Conservation (phyloP, 2,797 vertebrate genomes). For the Phrynocephalus forsythii region DNA sequence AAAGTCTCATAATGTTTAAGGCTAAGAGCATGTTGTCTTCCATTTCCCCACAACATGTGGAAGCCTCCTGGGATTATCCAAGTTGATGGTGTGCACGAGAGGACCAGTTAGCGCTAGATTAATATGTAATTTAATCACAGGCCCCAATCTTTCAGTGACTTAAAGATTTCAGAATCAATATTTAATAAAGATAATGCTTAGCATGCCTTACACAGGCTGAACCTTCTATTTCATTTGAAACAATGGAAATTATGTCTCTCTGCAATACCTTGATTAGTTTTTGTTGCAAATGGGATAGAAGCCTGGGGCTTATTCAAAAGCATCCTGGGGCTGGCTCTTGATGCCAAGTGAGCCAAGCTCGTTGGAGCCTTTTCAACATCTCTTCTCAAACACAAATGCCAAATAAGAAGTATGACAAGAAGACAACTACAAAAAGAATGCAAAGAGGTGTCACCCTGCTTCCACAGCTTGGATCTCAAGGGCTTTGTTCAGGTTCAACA, state of each 20-base stretch:
- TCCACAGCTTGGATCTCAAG: background rate
- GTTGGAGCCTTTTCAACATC: background rate
- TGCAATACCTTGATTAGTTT: constrained; percentile 23
- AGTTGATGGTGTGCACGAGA: constrained; percentile 60
- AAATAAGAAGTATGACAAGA: no score
- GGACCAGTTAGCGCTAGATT: constrained; percentile 64
- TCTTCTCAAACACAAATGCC: background rate
- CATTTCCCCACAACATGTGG: constrained; percentile 51
- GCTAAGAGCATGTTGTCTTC: constrained; percentile 34
- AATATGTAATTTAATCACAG: constrained; percentile 69
- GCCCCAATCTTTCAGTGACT: constrained; percentile 61
- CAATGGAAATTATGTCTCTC: constrained; percentile 42
- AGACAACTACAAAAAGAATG: no score
- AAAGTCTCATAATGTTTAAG: constrained; percentile 32
- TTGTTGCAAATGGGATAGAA: constrained; percentile 41
- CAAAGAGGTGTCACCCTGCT: no score
- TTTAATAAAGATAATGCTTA: constrained; percentile 75
- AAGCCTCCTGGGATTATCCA: constrained; percentile 57
- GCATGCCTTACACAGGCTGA: constrained; percentile 54
- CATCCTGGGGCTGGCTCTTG: constrained; percentile 20
- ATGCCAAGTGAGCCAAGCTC: background rate
- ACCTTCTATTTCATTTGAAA: constrained; percentile 53
- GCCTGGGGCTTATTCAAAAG: constrained; percentile 59
- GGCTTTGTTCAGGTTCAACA: no score
- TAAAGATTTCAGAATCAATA: constrained; percentile 75